phyloP scores from a whole-genome alignment of 2,113 vertebrate genomes.

The Pyrgilauda ruficollis region DNA sequence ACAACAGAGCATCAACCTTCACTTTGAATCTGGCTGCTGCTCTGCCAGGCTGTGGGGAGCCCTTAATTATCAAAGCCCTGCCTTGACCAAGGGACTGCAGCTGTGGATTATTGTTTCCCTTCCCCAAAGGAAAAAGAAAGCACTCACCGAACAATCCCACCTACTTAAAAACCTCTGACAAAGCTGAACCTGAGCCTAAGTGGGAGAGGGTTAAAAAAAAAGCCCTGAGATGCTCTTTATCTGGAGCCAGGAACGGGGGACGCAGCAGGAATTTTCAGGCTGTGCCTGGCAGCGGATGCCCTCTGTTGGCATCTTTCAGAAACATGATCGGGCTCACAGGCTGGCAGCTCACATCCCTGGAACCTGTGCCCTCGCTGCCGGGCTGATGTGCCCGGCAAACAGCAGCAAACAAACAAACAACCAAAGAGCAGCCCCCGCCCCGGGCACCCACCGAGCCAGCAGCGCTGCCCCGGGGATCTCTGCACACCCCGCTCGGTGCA shows the following conservation, averaged over 20 bases:
- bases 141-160: neutral
- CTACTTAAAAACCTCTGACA: neutral
- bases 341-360: neutral
- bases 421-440: neutral
- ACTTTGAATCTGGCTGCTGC: neutral
- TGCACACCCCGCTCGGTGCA: neutral
- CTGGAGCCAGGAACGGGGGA: neutral
- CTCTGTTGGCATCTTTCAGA: conserved; percentile 77
- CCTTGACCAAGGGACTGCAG: neutral
- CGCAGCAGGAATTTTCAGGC: neutral
- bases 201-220: neutral
- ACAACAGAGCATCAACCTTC: neutral
- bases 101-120: neutral
- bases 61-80: conserved; percentile 22
- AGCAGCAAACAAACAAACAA: neutral
- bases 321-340: conserved; percentile 1
- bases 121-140: neutral
- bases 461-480: neutral
- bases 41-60: neutral
- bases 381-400: neutral
- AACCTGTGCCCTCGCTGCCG: fast-evolving
- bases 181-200: neutral
- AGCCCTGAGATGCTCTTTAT: neutral
- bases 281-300: conserved; percentile 64
- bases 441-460: fast-evolving